A percentile compares a stretch with the other conserved stretches of the same genome.
These are phyloP conservation scores for Sylvietta virens DNA, from an alignment of 2,113 vertebrate genomes.

Conservation along the genomic window DNA sequence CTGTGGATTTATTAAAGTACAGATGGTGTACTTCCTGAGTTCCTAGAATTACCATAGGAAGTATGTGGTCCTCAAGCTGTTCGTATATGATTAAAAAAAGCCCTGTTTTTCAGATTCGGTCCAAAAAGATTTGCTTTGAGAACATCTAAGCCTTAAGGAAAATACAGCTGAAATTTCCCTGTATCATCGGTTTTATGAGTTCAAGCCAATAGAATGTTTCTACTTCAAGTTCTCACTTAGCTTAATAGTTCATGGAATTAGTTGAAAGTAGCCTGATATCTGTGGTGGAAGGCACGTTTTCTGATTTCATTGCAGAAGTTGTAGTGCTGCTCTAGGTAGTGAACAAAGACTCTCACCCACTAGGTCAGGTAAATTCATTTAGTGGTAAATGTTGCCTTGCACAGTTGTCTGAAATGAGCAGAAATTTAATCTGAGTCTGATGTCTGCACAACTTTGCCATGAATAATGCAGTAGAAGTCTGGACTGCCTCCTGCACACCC, in stretches of 20 bases:
- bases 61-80: conserved; percentile 28
- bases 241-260: neutral
- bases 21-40: conserved; percentile 32
- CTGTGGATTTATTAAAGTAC: conserved; percentile 36
- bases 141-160: neutral
- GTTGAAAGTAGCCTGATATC: neutral
- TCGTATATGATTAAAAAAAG: neutral
- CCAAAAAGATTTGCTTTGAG: neutral
- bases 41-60: conserved; percentile 9
- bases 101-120: neutral
- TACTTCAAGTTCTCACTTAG: neutral
- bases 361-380: neutral
- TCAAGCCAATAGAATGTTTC: neutral
- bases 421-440: neutral
- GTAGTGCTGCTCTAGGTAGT: neutral
- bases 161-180: neutral
- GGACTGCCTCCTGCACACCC: neutral
- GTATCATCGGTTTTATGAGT: neutral
- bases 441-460: neutral
- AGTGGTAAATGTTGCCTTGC: neutral
- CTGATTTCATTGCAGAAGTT: neutral
- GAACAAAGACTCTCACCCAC: neutral
- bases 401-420: neutral
- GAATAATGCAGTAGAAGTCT: neutral
- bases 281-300: fast-evolving